These are phyloP conservation scores for Artibeus lituratus DNA, from an alignment of 2,797 vertebrate species.

Conservation along the genomic window DNA sequence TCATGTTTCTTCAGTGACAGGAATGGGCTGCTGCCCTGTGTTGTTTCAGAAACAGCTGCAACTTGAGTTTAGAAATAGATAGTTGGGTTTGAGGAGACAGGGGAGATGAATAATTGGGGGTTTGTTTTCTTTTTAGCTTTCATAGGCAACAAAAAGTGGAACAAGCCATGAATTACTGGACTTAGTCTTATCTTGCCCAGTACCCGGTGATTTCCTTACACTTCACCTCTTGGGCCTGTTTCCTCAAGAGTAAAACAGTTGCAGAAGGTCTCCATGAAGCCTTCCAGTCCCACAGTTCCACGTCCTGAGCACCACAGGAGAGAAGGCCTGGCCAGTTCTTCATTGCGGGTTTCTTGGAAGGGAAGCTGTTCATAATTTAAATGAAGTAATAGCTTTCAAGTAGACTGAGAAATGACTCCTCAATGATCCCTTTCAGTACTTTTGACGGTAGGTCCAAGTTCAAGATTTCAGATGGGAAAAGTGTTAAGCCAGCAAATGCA, in stretches of 20 bases:
- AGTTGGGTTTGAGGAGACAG: background rate
- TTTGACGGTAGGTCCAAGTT: background rate
- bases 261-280: background rate
- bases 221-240: background rate
- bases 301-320: background rate
- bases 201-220: background rate
- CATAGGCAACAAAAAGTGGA: background rate
- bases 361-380: background rate
- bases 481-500: background rate
- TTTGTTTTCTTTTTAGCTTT: background rate
- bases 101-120: background rate
- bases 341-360: background rate
- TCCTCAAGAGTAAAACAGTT: background rate
- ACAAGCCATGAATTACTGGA: background rate
- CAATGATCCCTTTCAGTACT: background rate
- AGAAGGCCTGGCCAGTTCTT: background rate
- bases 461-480: background rate
- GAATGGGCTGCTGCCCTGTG: background rate
- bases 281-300: background rate
- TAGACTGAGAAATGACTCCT: background rate
- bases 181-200: background rate
- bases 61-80: constrained; percentile 20
- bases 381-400: background rate
- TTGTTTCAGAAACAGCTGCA: background rate
- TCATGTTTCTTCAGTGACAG: background rate